A percentile compares a stretch with the other conserved stretches of the same genome.
Conservation (phyloP, 2,888 invertebrate species). For the Torymus aiolomorphi region DNA sequence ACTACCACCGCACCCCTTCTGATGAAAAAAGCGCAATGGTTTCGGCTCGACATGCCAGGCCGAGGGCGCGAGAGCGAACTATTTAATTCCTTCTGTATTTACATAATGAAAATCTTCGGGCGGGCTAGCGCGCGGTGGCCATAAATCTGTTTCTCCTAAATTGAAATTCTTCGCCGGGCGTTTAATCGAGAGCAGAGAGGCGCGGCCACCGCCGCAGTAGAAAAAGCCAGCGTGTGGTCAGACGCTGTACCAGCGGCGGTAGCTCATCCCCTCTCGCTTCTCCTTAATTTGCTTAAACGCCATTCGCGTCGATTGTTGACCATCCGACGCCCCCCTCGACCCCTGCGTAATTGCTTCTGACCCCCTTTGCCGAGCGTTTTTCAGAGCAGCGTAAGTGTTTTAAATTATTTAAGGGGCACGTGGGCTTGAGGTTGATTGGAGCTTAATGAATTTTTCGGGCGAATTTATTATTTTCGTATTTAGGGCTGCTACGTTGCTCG, state of each 20-base stretch:
- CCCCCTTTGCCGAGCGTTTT: conserved; percentile 5
- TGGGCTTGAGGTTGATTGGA: conserved; percentile 17
- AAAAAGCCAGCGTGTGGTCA: conserved; percentile 46
- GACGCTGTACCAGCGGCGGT: background rate
- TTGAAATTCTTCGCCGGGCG: conserved; percentile 46
- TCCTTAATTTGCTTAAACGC: conserved; percentile 49
- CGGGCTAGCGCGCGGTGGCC: background rate
- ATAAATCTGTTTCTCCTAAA: conserved; percentile 44
- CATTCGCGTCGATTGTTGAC: conserved; percentile 38
- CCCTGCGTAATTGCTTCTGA: conserved; percentile 17
- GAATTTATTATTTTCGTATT: no score
- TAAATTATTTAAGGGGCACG: conserved; percentile 17
- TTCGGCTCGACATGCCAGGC: no score
- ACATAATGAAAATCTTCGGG: conserved; percentile 46
- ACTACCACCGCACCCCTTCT: no score
- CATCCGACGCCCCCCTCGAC: background rate
- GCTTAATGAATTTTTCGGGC: background rate
- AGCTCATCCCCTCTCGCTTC: background rate
- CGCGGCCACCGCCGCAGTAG: background rate
- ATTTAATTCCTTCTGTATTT: conserved; percentile 46
- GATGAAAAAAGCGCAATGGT: no score
- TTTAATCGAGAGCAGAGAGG: conserved; percentile 28
- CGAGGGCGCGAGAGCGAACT: no score
- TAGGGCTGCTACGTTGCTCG: no score
- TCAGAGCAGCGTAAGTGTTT: background rate